Conservation (phyloP, 2,797 vertebrate species). For the Alouatta caraya region DNA sequence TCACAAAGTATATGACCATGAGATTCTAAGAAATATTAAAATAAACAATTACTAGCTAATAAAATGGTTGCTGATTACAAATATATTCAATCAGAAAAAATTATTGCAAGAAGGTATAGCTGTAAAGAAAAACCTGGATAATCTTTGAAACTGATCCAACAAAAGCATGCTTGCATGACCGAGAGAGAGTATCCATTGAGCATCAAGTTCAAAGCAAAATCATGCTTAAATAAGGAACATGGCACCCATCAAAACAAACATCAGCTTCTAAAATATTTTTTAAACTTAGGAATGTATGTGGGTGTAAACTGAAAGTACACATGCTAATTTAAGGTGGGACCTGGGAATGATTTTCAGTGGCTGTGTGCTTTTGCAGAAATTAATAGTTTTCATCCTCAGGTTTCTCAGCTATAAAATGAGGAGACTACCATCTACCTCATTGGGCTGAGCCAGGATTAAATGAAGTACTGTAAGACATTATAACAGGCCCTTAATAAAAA, state of each 20-base stretch:
- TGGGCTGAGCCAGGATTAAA: neutral
- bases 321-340: neutral
- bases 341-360: neutral
- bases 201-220: constrained; percentile 46
- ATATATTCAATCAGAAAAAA: neutral
- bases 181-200: neutral
- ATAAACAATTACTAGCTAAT: neutral
- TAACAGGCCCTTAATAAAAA: neutral
- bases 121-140: neutral
- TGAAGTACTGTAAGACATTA: neutral
- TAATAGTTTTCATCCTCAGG: neutral
- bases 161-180: neutral
- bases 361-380: neutral
- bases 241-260: constrained; percentile 11
- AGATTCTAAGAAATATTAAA: constrained; percentile 45
- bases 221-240: neutral
- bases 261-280: neutral
- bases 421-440: neutral
- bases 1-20: neutral
- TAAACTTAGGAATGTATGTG: neutral
- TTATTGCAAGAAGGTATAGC: neutral
- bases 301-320: neutral
- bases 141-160: constrained; percentile 11
- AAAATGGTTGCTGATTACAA: neutral
- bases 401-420: neutral